Base-by-base conservation (phyloP, 2,113 vertebrate genomes). In the Pedetes capensis region DNA sequence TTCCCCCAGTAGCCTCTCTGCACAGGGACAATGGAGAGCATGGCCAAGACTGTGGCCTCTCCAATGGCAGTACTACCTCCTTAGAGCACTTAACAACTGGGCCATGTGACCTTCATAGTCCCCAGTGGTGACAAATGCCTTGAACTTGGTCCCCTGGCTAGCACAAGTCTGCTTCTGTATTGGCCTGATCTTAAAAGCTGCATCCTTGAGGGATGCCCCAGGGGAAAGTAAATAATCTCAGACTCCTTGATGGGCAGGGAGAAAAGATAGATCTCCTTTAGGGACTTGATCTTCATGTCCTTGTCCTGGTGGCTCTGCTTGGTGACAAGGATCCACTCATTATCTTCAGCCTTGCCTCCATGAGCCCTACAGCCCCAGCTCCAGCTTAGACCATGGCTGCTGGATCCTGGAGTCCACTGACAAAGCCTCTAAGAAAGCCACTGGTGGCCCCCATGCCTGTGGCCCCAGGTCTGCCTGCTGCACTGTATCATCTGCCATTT, bases 121-220 rank as follows among this genome's bases (percentile, higher is more conserved):
- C 0, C 99, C 99, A 0, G 99, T 99, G 57, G 99, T 99, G 0
- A 99, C 99, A 86, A 99, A 99, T 0, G 99, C 99, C 99, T 99
- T 99, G 97, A 99, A 99, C 97, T 99, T 99, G 94, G 99, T 99
- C 72, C 99, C 98, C 97, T 99, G 99, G 86, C 99, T 99, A 39
- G 99, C 99, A 32, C 99, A 98, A 20, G 99, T 99, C 98, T 99
- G 99, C 37, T 99, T 99, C 98, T 99, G 99, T 78, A 99, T 99
- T 0, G 99, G 99, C 99, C 99, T 99, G 76, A 99, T 99, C 98
- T 99, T 99, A 96, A 99, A 94, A 44, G 99, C 99, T 95, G 99
- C 99, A 1, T 99, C 99, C 93, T 99, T 99, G 96, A 99, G 98
- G 0, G 98, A 98, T 9, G 99, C 61, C 98, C 99, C 98, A 99